Evolutionary conservation across 2,797 vertebrate genomes (phyloP).

Genomic region (Galago senegalensis): DNA sequence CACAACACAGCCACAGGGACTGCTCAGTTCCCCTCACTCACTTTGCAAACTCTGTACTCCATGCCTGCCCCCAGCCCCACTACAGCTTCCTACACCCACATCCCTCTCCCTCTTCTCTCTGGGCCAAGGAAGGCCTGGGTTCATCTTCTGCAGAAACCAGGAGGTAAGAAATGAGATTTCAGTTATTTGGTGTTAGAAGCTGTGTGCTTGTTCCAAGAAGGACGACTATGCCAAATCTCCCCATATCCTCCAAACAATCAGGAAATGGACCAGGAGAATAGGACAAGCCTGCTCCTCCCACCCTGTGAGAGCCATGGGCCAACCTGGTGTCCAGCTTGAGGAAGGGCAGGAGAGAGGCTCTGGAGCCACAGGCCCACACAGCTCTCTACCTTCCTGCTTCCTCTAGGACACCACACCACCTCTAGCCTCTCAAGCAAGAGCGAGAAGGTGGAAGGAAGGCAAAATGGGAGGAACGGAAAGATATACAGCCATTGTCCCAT

Average conservation of each 20-base stretch:
- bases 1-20: neutral
- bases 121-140: slow-evolving; percentile 1
- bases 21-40: neutral
- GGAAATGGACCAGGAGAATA: neutral
- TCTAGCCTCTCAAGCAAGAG: neutral
- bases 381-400: neutral
- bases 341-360: no score
- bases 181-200: neutral
- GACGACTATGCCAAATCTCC: neutral
- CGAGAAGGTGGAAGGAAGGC: neutral
- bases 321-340: neutral
- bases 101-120: slow-evolving; percentile 24
- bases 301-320: neutral
- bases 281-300: neutral
- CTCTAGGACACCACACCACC: neutral
- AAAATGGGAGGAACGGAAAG: neutral
- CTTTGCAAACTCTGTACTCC: neutral
- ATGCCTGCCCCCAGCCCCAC: accelerated
- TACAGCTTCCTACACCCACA: slow-evolving; percentile 4
- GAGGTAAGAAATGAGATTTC: neutral
- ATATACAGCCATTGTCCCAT: neutral
- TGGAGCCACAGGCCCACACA: neutral
- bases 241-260: neutral
- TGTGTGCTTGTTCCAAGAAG: neutral
- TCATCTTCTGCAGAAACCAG: neutral